Evolutionary conservation across 2,113 vertebrate species (phyloP), one percentile per base, ranked within the genome.

Genomic region (Pedetes capensis): DNA sequence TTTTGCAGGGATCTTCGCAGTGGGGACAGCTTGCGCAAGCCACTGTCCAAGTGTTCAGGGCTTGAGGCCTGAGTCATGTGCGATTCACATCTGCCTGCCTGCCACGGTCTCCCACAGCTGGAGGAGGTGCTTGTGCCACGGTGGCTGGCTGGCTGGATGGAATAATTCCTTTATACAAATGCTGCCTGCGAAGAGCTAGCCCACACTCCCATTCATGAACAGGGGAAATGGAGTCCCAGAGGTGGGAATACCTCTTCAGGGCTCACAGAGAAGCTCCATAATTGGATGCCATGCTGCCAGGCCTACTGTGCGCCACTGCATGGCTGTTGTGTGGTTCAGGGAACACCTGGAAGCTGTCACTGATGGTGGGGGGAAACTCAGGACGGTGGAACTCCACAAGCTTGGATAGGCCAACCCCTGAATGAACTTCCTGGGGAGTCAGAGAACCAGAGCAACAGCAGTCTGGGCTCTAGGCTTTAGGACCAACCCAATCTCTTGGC

Each of bases 231-330:
- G 59, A 90, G 75, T 47, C 57, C n/a, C 66, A 44, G 61, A 59
- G 13, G 12, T 42, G 23, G 44, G 66, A 84, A 37, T 29, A 23
- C 27, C 20, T 53, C 23, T 23, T 51, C n/a, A 53, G 42, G 16
- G 27, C n/a, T 57, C 75, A 27, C 75, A 55, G 42, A 10, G 13
- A 82, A 4, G 23, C 39, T 74, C 20, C 37, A 63, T 51, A 37
- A 32, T 7, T 6, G 23, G 29, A 39, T 13, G 29, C 27, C 18
- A 14, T 1, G 47, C 27, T 75, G 51, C 11, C 0, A 0, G 7
- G 25, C 27, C 25, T 39, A 37, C 9, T 57, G 3, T 74, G 59
- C 55, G 49, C 69, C 59, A 6, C 6, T 20, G 3, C 42, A 47
- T 34, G 44, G 53, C 55, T 47, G 27, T 23, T 12, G 32, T 42